Percentiles rank a stretch among this genome's conserved stretches.
Conservation (phyloP, 2,797 vertebrate species). For the Australoheros facetus region DNA sequence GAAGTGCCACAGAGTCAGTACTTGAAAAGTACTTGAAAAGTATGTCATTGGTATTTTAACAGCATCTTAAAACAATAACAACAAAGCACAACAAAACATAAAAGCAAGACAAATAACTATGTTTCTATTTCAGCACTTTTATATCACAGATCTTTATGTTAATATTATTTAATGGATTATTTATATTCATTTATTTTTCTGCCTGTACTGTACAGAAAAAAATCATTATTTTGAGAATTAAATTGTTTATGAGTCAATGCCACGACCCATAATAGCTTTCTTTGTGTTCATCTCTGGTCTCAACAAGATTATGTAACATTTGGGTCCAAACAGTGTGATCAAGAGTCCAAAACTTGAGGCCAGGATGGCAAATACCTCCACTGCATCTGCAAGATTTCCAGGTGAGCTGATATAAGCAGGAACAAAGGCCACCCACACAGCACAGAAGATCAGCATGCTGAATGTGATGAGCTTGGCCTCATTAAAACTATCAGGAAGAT, state of each 20-base stretch:
- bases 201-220: no score
- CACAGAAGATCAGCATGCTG: conserved; percentile 12
- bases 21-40: not conserved
- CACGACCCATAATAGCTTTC: conserved; percentile 63
- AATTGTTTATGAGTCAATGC: not conserved
- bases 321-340: conserved; percentile 72
- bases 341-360: conserved; percentile 71
- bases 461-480: no score
- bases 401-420: not conserved
- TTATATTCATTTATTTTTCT: no score
- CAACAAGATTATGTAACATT: conserved; percentile 67
- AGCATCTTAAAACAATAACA: not conserved
- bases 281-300: conserved; percentile 72
- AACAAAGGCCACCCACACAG: no score
- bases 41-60: not conserved
- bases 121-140: no score
- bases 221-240: no score
- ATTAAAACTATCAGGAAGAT: no score
- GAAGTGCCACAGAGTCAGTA: not conserved
- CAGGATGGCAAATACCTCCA: conserved; percentile 26
- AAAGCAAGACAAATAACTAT: no score
- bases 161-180: no score
- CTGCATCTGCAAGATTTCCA: not conserved
- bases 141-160: no score
- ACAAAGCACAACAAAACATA: no score